These are phyloP conservation scores for Aegithalos caudatus DNA, from an alignment of 2,113 vertebrate genomes.

Conservation along the genomic window DNA sequence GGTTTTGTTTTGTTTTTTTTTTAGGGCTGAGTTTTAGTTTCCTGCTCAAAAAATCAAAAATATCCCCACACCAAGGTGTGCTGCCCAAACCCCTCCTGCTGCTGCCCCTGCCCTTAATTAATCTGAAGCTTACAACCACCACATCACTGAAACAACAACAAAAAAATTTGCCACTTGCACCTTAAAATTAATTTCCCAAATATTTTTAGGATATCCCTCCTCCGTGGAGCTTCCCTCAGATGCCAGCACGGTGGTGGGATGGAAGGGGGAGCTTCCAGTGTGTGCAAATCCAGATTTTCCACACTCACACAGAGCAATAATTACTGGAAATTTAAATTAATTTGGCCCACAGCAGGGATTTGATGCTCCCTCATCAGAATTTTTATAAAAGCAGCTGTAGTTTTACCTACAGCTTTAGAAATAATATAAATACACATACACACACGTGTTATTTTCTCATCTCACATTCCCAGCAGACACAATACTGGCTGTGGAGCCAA, in stretches of 20 bases:
- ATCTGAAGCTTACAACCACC: background rate
- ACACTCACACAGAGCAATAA: background rate
- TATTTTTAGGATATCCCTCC: background rate
- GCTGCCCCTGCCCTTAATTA: background rate
- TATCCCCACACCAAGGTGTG: background rate
- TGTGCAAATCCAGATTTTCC: background rate
- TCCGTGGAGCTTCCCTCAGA: background rate
- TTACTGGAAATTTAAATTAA: background rate
- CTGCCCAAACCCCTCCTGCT: background rate
- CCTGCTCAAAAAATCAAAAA: background rate
- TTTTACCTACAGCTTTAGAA: background rate
- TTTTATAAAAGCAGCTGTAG: background rate
- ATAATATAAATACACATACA: background rate
- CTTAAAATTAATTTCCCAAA: background rate
- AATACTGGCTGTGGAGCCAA: background rate
- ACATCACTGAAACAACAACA: background rate
- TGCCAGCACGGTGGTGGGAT: background rate
- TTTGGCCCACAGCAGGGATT: background rate
- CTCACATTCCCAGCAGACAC: background rate
- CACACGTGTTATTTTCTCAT: background rate
- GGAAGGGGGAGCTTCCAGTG: background rate
- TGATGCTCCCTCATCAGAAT: background rate
- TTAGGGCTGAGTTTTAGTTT: background rate
- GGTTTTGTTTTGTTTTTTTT: background rate
- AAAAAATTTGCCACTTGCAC: background rate